Evolutionary conservation across 2,888 invertebrate species (phyloP).

Genomic region (Dioctria rufipes): DNA sequence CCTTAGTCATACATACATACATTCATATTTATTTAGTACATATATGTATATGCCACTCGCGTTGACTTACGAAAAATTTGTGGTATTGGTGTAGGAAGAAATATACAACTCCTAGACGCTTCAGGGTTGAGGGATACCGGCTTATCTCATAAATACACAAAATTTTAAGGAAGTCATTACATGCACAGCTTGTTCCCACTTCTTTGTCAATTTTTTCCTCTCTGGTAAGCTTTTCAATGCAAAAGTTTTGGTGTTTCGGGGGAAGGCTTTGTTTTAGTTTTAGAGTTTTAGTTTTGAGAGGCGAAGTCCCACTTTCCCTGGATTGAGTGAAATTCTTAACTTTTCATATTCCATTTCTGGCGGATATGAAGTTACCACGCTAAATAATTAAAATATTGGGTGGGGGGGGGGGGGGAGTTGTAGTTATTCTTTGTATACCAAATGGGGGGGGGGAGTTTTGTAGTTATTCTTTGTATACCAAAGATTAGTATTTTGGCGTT

Average conservation of each 20-base stretch:
- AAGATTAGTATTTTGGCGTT: too few relatives aligned
- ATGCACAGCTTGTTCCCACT: constrained; percentile 53
- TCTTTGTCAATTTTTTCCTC: constrained; percentile 39
- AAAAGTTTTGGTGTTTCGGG: constrained; percentile 28
- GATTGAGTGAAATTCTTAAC: constrained; percentile 33
- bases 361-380: not conserved
- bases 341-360: not conserved
- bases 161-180: constrained; percentile 53
- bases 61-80: not conserved
- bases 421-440: too few relatives aligned
- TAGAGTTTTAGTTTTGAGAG: constrained; percentile 22
- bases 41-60: not conserved
- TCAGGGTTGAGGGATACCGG: not conserved
- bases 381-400: too few relatives aligned
- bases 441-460: too few relatives aligned
- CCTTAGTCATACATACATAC: not conserved
- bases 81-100: constrained; percentile 15
- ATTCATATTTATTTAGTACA: not conserved
- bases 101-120: constrained; percentile 12
- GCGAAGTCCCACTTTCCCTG: constrained; percentile 36
- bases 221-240: constrained; percentile 35
- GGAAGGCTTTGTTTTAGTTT: constrained; percentile 32
- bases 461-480: too few relatives aligned
- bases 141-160: constrained; percentile 53
- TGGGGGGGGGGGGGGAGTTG: too few relatives aligned